phyloP scores from a whole-genome alignment of 2,888 invertebrate species.

The Slavum lentiscoides region DNA sequence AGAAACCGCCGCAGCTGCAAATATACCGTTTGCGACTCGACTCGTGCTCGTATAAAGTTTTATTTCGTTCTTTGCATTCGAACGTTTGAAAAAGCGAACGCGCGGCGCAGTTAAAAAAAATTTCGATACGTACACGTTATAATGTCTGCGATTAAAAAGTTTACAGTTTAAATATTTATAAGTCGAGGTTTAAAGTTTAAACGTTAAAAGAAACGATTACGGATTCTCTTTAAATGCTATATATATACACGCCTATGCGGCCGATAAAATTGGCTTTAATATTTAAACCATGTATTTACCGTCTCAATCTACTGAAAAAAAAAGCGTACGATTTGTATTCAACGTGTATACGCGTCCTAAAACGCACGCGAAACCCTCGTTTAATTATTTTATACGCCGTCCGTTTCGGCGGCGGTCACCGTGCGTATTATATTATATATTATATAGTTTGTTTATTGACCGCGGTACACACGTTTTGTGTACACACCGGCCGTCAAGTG shows the following conservation, averaged over 20 bases:
- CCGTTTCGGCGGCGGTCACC: background rate
- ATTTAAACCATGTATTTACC: background rate
- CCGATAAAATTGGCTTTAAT: background rate
- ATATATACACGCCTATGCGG: background rate
- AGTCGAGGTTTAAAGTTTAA: background rate
- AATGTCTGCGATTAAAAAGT: background rate
- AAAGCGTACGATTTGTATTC: background rate
- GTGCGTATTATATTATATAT: too few relatives aligned
- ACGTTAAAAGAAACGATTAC: constrained; percentile 14
- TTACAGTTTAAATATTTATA: constrained; percentile 3
- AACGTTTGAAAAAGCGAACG: background rate
- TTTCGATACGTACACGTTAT: background rate
- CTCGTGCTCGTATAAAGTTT: background rate
- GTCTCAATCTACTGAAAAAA: background rate
- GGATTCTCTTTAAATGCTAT: background rate
- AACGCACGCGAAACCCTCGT: background rate
- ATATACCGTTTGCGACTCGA: background rate
- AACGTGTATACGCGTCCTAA: background rate
- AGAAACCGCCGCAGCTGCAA: background rate
- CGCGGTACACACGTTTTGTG: background rate
- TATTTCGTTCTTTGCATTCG: background rate
- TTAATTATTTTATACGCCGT: background rate
- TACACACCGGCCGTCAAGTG: background rate
- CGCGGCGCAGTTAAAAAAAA: background rate
- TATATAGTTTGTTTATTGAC: background rate